phyloP scores from a whole-genome alignment of 2,888 invertebrate species.

The Caenorhabditis sp. region DNA sequence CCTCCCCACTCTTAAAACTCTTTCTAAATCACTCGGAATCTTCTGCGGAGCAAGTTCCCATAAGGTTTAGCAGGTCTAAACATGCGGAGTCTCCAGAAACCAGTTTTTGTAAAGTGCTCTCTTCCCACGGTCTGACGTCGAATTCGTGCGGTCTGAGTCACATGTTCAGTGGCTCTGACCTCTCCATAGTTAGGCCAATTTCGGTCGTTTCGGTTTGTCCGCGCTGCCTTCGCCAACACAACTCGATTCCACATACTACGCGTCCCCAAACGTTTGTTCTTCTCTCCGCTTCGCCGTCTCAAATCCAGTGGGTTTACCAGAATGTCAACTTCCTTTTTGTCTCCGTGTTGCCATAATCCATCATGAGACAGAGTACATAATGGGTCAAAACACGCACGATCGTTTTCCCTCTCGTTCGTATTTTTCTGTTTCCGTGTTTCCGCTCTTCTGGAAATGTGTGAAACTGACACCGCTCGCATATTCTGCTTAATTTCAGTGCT shows the following conservation, averaged over 20 bases:
- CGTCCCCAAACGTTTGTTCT: constrained; percentile 18
- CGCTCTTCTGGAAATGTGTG: constrained; percentile 23
- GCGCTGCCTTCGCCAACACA: not conserved
- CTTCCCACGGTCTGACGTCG: constrained; percentile 42
- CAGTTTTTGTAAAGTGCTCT: not conserved
- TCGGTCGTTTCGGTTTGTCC: not conserved
- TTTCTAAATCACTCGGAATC: no score
- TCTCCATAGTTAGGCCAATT: constrained; percentile 37
- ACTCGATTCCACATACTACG: not conserved
- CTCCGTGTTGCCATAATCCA: constrained; percentile 34
- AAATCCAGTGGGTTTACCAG: constrained; percentile 41
- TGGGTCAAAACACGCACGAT: constrained; percentile 42
- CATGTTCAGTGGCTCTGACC: constrained; percentile 20
- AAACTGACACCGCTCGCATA: constrained; percentile 19
- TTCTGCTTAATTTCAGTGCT: constrained; percentile 2
- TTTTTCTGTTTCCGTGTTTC: constrained; percentile 14
- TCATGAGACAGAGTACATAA: constrained; percentile 46
- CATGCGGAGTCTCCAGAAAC: not conserved
- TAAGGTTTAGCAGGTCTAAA: not conserved
- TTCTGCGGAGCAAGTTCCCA: not conserved
- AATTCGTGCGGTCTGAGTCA: constrained; percentile 8
- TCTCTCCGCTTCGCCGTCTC: not conserved
- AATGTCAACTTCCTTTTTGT: constrained; percentile 37
- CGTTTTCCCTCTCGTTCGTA: not conserved
- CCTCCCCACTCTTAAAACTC: no score